These are phyloP conservation scores for Entomobrya multifasciata DNA, from an alignment of 2,888 invertebrate genomes.

Conservation along the genomic window DNA sequence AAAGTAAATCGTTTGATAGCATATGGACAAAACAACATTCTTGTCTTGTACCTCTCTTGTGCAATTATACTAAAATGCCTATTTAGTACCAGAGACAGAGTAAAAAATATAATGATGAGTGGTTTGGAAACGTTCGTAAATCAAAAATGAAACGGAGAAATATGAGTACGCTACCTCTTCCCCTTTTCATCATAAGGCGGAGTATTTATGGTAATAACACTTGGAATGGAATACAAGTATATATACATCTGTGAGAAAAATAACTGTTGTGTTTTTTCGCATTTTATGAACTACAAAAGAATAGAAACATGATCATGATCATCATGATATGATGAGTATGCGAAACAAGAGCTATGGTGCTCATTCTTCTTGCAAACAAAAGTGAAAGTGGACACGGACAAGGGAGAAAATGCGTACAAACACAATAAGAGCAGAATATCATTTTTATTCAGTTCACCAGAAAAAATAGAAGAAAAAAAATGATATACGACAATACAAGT, in stretches of 20 bases:
- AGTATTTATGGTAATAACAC: not conserved
- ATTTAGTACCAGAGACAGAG: not conserved
- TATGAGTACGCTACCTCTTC: not conserved
- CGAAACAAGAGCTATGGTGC: not conserved
- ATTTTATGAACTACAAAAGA: too few species aligned
- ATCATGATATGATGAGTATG: not conserved
- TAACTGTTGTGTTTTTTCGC: not conserved
- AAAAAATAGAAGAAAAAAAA: slow-evolving; percentile 1
- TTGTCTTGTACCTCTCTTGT: not conserved
- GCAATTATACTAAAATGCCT: not conserved
- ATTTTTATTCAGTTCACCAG: slow-evolving; percentile 27
- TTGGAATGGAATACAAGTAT: too few species aligned
- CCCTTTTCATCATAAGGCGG: not conserved
- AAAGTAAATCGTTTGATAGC: not conserved
- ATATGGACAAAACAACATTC: not conserved
- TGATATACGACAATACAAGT: slow-evolving; percentile 38
- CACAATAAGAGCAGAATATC: not conserved
- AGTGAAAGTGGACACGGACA: not conserved
- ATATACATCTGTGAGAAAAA: not conserved
- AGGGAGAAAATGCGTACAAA: not conserved
- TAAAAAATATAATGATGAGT: slow-evolving; percentile 51
- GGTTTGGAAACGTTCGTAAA: slow-evolving; percentile 51
- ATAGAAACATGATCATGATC: not conserved
- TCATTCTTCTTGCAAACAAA: not conserved
- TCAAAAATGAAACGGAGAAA: slow-evolving; percentile 53